Base-by-base conservation (phyloP, 2,888 invertebrate genomes). In the Aquatica leii region DNA sequence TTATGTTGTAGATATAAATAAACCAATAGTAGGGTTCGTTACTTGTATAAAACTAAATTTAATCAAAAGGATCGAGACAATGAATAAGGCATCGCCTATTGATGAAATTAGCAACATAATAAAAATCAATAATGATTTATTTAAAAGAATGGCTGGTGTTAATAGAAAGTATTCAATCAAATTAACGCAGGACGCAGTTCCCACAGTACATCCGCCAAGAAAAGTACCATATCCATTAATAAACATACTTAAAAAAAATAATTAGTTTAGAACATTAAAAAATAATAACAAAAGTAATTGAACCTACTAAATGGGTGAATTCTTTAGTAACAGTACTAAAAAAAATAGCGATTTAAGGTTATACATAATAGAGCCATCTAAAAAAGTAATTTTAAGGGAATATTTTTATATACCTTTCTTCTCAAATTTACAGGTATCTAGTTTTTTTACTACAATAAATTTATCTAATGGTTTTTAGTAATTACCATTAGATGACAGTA, bases 331-430 rank as follows among this genome's bases (percentile, higher is more conserved):
- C 9, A n/a, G 37, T 37, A 2, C 37, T 11, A 11, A 37, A 37
- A 37, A 37, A 37, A 37, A 31, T 31, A 31, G 9, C 9, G 37
- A 37, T 12, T 31, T 31, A 31, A 31, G 31, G 9, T 31, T 31
- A 31, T 31, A 9, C 9, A n/a, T n/a, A n/a, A 31, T 31, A 31
- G 31, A 31, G 4, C 31, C 31, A 31, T 31, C 31, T 6, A 31
- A 31, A 6, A 31, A 31, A 31, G 31, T 31, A 31, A 31, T 31
- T 31, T 9, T 31, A 59, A 50, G 64, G 35, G 62, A 65, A 37
- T 59, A 70, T 57, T 70, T 62, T 57, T 67, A 70, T 31, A 14
- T 71, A 2, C 71, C 68, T 4, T n/a, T 51, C 71, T 11, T 69
- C 69, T 12, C 57, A 67, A 48, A 69, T 72, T 58, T 72, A 50